Base-by-base conservation (phyloP, 2,888 invertebrate species). In the Danaus chrysippus region DNA sequence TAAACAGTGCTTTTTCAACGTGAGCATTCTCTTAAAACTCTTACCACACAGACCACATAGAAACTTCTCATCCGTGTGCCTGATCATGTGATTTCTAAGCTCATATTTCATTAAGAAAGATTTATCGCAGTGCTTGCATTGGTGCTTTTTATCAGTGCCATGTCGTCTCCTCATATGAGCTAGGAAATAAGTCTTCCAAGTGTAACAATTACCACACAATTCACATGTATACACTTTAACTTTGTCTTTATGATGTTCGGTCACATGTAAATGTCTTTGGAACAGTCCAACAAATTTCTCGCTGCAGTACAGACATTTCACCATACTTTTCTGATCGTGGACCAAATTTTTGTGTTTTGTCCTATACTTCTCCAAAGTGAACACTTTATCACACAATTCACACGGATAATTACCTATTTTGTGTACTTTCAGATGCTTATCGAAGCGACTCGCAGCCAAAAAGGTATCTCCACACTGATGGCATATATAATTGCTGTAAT, bases 381-480 rank as follows among this genome's bases (percentile, higher is more conserved):
- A 93, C 0, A 86, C 80, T 69, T 92, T 92, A 0, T 79, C 73
- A 67, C 92, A 93, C 0, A 75, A 69, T 0, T 79, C 75, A 63
- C 92, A 92, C 0, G 80, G 79, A 63, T 73, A 87, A 1, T 76
- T 81, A 0, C 87, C 92, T 0, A 76, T 76, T 6, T 80, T 81
- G 63, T 92, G 92, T 0, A 82, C 86, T 57, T 82, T 77, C 0
- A 81, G 64, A 61, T 92, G 92, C 10, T 78, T 80, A 23, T 79
- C 81, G 0, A 85, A 54, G 0, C 87, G 66, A 0, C 44, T 66
- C 0, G 66, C 64, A 0, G 82, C 70, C 0, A 86, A 15, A 54
- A 82, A 89, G 0, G 83, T 75, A 3, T 83, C 84, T 0, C 87
- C 88, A 12, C 88, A 88, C 0, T 80, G 76, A 0, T 76, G 74